Evolutionary conservation across 2,113 vertebrate species (phyloP).

Genomic region (Tachuris rubrigastra): DNA sequence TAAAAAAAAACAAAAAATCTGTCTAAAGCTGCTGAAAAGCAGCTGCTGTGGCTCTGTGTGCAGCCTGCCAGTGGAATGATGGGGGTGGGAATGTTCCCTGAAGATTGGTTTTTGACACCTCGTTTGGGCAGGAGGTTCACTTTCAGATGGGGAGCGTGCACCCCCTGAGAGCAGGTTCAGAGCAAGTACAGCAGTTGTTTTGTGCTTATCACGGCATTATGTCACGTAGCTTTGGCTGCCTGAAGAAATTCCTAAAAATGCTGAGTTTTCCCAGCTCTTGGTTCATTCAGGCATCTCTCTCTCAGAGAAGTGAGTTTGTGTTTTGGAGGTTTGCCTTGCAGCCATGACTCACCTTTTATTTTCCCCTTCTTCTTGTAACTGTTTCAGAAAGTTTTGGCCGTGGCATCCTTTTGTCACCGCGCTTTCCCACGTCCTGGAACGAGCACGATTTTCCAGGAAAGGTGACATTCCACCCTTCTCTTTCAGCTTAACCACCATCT

Average conservation of each 20-base stretch:
- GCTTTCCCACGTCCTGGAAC: neutral
- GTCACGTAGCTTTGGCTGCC: neutral
- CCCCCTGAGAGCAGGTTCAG: neutral
- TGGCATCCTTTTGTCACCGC: neutral
- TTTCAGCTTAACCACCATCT: neutral
- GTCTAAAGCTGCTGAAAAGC: neutral
- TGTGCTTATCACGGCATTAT: rapidly evolving
- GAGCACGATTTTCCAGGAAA: neutral
- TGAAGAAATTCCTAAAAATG: neutral
- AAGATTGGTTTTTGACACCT: neutral
- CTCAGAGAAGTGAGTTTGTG: neutral
- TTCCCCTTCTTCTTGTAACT: neutral
- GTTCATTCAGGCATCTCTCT: neutral
- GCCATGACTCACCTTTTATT: neutral
- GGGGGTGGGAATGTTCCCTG: neutral
- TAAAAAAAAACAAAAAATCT: neutral
- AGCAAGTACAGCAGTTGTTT: neutral
- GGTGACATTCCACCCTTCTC: neutral
- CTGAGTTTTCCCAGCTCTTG: neutral
- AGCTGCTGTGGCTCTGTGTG: neutral
- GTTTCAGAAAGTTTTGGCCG: neutral
- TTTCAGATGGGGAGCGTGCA: neutral
- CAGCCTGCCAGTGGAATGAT: neutral
- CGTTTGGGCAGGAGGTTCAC: neutral
- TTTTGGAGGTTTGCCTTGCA: neutral